Evolutionary conservation across 2,888 invertebrate species (phyloP), one percentile per base, ranked within the genome.

Genomic region (Meiosimyza decipiens): DNA sequence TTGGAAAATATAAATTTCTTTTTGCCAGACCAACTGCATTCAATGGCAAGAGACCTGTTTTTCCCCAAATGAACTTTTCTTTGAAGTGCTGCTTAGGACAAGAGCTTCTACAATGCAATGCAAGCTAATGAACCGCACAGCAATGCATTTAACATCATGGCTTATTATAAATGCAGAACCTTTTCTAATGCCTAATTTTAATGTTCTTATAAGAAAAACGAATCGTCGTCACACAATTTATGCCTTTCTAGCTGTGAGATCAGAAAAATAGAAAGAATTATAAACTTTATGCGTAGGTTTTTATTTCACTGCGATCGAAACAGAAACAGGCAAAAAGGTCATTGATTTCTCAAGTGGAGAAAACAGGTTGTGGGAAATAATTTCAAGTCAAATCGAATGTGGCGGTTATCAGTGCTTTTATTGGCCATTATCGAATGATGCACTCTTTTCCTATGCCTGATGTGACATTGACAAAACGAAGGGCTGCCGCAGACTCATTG

Each of bases 141-240:
- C 22, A 22, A 55, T 18, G 40, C 62, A 9, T 16, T n/a, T 47
- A 40, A n/a, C 6, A 18, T 47, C 13, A 28, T 18, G 57, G 57
- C 18, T 57, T 40, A 49, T 63, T 63, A 63, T 18, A n/a, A 63
- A 63, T 63, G 63, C 63, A 63, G 63, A 63, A 47, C 63, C 63
- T 40, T 33, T 40, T 47, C 47, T 18, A 12, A 57, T 28, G 28
- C 22, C 28, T 22, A 28, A 28, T 28, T 57, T 57, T 57, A 28
- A 15, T 57, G 57, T 57, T 57, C 57, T 57, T 28, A 57, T 28
- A 40, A n/a, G 63, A 40, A 49, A 13, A 47, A 16, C 6, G 40
- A 40, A 7, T 40, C 40, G 9, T 40, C 47, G 63, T 47, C 47
- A 40, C 63, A 47, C 40, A 63, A 63, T 63, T 63, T 63, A 63